Evolutionary conservation across 2,888 invertebrate species (phyloP).

Genomic region (Oasisia sp.): DNA sequence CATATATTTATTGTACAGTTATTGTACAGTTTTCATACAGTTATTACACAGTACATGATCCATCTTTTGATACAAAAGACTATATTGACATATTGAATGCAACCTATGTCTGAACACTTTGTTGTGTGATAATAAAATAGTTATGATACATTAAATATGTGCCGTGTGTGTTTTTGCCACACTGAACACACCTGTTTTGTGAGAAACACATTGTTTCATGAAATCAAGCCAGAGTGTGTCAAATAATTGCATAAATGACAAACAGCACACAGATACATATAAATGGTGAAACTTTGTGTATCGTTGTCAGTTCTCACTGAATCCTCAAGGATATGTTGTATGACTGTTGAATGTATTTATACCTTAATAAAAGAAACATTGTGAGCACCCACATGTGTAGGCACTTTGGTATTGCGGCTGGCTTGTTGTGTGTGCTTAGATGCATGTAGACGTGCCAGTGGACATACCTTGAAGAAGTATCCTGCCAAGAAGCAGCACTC

Average conservation of each 20-base stretch:
- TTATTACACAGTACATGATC: background rate
- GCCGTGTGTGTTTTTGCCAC: background rate
- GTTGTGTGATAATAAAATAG: background rate
- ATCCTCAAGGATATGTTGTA: too few relatives aligned
- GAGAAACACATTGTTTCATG: too few relatives aligned
- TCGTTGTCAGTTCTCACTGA: too few relatives aligned
- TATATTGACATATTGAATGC: background rate
- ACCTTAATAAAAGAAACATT: too few relatives aligned
- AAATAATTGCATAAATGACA: too few relatives aligned
- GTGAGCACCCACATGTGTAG: background rate
- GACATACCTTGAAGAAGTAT: conserved; percentile 60
- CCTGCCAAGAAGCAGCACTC: conserved; percentile 64
- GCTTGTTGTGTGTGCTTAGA: background rate
- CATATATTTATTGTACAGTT: too few relatives aligned
- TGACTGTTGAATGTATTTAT: too few relatives aligned
- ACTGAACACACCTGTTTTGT: background rate
- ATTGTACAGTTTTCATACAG: background rate
- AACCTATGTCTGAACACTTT: background rate
- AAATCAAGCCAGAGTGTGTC: too few relatives aligned
- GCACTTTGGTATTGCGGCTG: background rate
- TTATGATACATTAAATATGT: background rate
- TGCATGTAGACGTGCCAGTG: background rate
- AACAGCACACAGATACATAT: too few relatives aligned
- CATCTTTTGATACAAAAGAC: background rate
- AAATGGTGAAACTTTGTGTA: too few relatives aligned